Percentiles rank a stretch among this genome's conserved stretches.
Evolutionary conservation across 2,797 vertebrate genomes (phyloP).

Genomic region (Peromyscus eremicus): DNA sequence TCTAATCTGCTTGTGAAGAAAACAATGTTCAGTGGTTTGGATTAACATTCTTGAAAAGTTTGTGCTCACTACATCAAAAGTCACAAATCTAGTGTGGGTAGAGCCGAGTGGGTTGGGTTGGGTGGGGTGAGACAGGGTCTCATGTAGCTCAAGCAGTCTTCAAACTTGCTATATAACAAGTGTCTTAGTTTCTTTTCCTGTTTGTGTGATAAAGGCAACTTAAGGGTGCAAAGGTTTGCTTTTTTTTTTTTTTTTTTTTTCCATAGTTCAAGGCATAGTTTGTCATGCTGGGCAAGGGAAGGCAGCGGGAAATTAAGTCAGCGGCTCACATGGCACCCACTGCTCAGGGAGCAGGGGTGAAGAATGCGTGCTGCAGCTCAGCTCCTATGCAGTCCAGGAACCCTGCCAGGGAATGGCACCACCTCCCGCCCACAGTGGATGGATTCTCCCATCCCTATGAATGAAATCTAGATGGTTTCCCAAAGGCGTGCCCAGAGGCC

Average conservation of each 20-base stretch:
- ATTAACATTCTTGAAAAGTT: conserved; percentile 3
- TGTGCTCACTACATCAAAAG: conserved; percentile 14
- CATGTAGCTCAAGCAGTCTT: no score
- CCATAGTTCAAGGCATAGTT: background rate
- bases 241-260: background rate
- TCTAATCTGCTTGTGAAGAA: background rate
- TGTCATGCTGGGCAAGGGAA: background rate
- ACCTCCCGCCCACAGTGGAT: background rate
- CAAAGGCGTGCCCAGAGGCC: background rate
- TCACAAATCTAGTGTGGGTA: background rate
- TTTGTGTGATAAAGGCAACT: background rate
- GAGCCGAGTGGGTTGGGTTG: background rate
- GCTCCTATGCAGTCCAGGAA: background rate
- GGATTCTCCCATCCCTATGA: background rate
- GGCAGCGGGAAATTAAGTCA: background rate
- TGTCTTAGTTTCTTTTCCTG: background rate
- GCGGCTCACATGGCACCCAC: background rate
- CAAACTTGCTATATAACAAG: background rate
- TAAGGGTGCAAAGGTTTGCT: background rate
- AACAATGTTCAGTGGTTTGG: background rate
- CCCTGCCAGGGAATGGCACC: background rate
- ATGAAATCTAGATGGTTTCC: background rate
- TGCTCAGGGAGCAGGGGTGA: background rate
- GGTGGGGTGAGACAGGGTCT: background rate
- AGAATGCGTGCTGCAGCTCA: background rate